Conservation (phyloP, 2,797 vertebrate genomes). For the Channa striata region DNA sequence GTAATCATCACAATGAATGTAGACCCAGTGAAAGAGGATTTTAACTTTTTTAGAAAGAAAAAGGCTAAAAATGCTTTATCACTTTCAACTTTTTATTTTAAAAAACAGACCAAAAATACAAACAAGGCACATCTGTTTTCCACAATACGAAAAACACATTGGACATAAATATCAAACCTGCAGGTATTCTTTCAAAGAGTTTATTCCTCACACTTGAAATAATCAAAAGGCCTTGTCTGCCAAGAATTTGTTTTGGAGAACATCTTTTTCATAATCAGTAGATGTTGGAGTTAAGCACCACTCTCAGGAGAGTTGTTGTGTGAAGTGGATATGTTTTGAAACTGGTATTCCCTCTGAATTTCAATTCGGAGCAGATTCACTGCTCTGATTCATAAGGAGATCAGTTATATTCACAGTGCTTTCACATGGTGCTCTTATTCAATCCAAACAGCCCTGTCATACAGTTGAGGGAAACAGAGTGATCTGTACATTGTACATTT, state of each 20-base stretch:
- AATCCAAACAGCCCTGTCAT: slow-evolving; percentile 48
- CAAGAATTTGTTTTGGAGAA: slow-evolving; percentile 23
- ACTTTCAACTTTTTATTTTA: not conserved
- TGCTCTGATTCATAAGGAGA: slow-evolving; percentile 47
- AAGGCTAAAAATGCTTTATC: not conserved
- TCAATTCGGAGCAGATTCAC: slow-evolving; percentile 49
- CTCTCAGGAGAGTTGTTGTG: slow-evolving; percentile 28
- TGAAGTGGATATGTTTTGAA: slow-evolving; percentile 43
- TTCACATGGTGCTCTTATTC: slow-evolving; percentile 40
- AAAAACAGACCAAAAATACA: not conserved
- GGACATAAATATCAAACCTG: slow-evolving; percentile 14
- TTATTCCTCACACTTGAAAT: slow-evolving; percentile 14
- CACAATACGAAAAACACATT: not conserved
- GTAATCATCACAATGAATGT: slow-evolving; percentile 1
- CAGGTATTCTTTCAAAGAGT: slow-evolving; percentile 21
- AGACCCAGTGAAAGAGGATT: not conserved
- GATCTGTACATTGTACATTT: slow-evolving; percentile 67
- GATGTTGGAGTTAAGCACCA: slow-evolving; percentile 40
- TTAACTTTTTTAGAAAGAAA: not conserved
- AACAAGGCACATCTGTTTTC: not conserved
- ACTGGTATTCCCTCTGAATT: slow-evolving; percentile 46
- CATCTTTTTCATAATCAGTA: slow-evolving; percentile 47
- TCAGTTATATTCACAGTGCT: slow-evolving; percentile 26
- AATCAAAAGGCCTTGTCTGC: not conserved
- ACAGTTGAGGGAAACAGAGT: slow-evolving; percentile 49